Conservation (phyloP, 2,888 invertebrate species). For the Diogma glabrata region DNA sequence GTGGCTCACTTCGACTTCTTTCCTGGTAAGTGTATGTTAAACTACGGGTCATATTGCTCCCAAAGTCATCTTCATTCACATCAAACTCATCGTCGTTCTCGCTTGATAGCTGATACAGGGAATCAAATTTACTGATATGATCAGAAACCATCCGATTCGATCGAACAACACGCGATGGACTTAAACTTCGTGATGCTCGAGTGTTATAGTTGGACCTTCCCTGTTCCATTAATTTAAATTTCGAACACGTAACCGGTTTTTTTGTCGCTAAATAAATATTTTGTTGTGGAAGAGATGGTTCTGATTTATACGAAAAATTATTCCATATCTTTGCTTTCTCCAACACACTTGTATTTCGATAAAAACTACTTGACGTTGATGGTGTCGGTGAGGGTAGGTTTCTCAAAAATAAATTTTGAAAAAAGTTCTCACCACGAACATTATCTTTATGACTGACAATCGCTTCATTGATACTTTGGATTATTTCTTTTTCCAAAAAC, state of each 20-base stretch:
- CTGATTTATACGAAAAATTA: conserved; percentile 39
- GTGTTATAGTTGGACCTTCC: conserved; percentile 30
- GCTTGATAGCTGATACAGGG: conserved; percentile 18
- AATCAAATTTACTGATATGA: conserved; percentile 19
- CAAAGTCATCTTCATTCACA: conserved; percentile 23
- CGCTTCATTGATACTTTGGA: conserved; percentile 31
- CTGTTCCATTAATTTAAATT: conserved; percentile 46
- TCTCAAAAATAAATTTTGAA: conserved; percentile 56
- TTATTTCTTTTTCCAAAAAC: conserved; percentile 11
- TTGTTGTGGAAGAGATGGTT: conserved; percentile 45
- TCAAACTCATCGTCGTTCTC: conserved; percentile 25
- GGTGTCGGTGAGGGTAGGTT: conserved; percentile 35
- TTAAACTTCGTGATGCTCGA: conserved; percentile 37
- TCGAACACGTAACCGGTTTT: conserved; percentile 59
- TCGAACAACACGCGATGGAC: conserved; percentile 20
- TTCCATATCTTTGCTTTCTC: conserved; percentile 61
- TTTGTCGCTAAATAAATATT: conserved; percentile 55
- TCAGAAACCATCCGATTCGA: conserved; percentile 18
- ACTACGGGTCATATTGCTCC: conserved; percentile 31
- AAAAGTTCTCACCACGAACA: conserved; percentile 52
- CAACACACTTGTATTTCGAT: conserved; percentile 47
- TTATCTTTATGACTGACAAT: conserved; percentile 46
- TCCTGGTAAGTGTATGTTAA: conserved; percentile 35
- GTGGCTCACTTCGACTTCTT: conserved; percentile 53
- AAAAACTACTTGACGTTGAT: conserved; percentile 26